Base-by-base conservation (phyloP, 2,888 invertebrate genomes). In the Leptinotarsa haldemani region DNA sequence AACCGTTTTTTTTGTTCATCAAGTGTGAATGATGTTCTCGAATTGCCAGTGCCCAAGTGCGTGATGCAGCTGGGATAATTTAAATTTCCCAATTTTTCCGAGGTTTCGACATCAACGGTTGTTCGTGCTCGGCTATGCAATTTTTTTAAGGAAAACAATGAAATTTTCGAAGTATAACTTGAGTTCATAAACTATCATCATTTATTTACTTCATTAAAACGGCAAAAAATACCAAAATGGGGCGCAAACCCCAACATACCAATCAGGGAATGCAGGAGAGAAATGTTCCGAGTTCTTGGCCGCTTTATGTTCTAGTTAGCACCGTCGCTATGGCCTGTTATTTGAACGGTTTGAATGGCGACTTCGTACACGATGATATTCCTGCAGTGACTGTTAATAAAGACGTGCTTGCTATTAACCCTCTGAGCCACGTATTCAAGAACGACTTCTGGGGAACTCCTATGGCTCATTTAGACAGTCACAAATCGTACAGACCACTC, bases 361-460 rank as follows among this genome's bases (percentile, higher is more conserved):
- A 95, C 85, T 95, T 95, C 85, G 95, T 96, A 77, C 96, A 96
- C 88, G 96, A 96, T 85, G 96, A 96, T 86, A 92, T 95, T 79
- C 95, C 94, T 71, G 96, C 95, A 47, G 92, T 96, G 80, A 92
- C 93, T 83, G 90, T 92, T 77, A 96, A 96, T 87, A 91, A 91
- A 83, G 96, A 96, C 87, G 96, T 95, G 77, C 90, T 91, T 63
- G 95, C 93, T 0, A 89, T 89, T 67, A 92, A 90, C 76, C 88
- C 91, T 48, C 86, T 94, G 81, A 84, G 88, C 76, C 90, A 90
- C 81, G 89, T 94, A 81, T 92, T 94, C 84, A 88, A 89, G 81
- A 93, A 95, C 86, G 96, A 96, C 88, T 96, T 95, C 86, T 96
- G 96, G 96, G 96, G 96, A 16, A 94, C 93, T 68, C 93, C 94